phyloP scores from a whole-genome alignment of 2,797 vertebrate genomes.

The Synanceia verrucosa region DNA sequence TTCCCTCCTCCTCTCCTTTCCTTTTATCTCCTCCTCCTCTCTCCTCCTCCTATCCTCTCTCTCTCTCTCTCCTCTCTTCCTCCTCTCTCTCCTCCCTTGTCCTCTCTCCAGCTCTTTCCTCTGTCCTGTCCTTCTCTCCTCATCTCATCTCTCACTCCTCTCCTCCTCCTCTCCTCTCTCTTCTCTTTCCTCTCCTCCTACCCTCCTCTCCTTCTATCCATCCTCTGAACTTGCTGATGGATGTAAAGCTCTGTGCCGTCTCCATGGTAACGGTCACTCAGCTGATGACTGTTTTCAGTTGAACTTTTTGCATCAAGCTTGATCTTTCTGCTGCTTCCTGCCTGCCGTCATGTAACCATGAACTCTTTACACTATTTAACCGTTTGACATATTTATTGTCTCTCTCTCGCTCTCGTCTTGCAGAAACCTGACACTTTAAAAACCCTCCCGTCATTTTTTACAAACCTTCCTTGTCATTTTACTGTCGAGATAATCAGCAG shows the following conservation, averaged over 20 bases:
- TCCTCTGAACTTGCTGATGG: slow-evolving; percentile 58
- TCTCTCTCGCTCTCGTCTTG: slow-evolving; percentile 48
- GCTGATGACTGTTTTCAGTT: slow-evolving; percentile 59
- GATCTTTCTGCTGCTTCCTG: slow-evolving; percentile 63
- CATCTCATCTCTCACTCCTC: not conserved
- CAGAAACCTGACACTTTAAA: slow-evolving; percentile 39
- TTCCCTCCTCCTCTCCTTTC: not conserved
- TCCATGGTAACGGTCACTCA: slow-evolving; percentile 60
- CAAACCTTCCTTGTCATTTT: not conserved
- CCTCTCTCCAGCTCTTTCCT: not conserved
- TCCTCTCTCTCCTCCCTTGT: too few relatives aligned
- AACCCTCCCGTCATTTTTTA: slow-evolving; percentile 8
- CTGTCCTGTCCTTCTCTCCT: not conserved
- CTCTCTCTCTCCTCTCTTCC: fast-evolving
- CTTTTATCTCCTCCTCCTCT: not conserved
- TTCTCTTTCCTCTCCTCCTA: not conserved
- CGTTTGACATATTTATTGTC: slow-evolving; percentile 71
- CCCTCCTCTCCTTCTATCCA: not conserved
- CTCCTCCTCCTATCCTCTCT: not conserved
- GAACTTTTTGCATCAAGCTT: slow-evolving; percentile 63
- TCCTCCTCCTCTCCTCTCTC: too few relatives aligned
- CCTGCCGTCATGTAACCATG: slow-evolving; percentile 65
- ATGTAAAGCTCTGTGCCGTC: slow-evolving; percentile 61
- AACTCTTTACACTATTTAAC: slow-evolving; percentile 62
- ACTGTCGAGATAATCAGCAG: too few relatives aligned